Evolutionary conservation across 2,113 vertebrate species (phyloP).

Genomic region (Chauna torquata): DNA sequence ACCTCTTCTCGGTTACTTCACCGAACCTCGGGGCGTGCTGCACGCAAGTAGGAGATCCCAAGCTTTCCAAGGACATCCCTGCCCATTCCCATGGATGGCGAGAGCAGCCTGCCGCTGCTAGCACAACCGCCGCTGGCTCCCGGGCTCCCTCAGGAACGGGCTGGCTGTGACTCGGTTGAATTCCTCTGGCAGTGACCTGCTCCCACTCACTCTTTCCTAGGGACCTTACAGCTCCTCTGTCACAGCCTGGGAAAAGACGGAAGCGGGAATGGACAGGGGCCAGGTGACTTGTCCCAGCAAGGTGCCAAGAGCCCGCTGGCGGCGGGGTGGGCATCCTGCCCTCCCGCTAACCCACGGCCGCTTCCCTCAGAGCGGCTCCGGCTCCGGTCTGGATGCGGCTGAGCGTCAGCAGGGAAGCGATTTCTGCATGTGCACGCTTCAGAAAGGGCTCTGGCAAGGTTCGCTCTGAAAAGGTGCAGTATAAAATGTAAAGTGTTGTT

Average conservation of each 20-base stretch:
- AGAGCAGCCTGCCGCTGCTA: background rate
- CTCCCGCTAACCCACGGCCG: background rate
- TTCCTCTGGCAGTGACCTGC: background rate
- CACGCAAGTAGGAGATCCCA: background rate
- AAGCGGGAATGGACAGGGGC: background rate
- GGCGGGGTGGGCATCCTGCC: background rate
- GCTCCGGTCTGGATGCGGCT: background rate
- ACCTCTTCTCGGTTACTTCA: background rate
- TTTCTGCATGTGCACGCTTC: background rate
- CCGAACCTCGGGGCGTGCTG: rapidly evolving
- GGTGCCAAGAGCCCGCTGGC: background rate
- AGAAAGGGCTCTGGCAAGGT: background rate
- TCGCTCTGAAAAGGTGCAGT: background rate
- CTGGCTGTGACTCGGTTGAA: background rate
- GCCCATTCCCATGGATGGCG: background rate
- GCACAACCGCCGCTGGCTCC: background rate
- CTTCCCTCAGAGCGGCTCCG: background rate
- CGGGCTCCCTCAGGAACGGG: background rate
- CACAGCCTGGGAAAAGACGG: background rate
- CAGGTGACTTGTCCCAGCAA: background rate
- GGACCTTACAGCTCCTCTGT: background rate
- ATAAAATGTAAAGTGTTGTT: background rate
- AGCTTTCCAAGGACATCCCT: background rate
- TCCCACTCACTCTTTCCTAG: background rate
- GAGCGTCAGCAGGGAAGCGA: rapidly evolving